Base-by-base conservation (phyloP, 2,888 invertebrate species). In the Acanthoscelides obtectus region DNA sequence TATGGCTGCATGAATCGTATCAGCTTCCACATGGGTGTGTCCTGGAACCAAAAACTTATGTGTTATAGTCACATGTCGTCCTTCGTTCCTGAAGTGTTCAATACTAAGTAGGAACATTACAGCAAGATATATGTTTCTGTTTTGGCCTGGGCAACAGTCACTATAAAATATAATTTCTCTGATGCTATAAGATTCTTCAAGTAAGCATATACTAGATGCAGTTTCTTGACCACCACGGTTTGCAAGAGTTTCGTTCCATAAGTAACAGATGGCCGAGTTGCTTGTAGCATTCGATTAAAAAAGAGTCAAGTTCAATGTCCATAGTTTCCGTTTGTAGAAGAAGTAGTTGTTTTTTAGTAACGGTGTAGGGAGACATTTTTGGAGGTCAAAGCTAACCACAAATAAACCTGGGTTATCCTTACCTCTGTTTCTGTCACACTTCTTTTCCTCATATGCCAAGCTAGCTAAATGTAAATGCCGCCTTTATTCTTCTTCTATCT, bases 1-100 rank as follows among this genome's bases (percentile, higher is more conserved):
- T 4, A 71, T 69, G 12, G 20, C n/a, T 4, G 71, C 71, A 66
- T 71, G 71, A 20, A 71, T 71, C 8, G 68, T 68, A 45, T 71
- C 71, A 21, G 69, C 71, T 66, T 71, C 71, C 66, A 71, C 27
- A 66, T 71, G 71, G 17, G 71, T 71, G 64, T 71, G 69, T 0
- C 71, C 71, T 20, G 65, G 69, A 19, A 66, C n/a, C 21, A 71
- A 69, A 66, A 66, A 69, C 63, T 68, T 71, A 22, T 71, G 69
- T 21, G 19, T 65, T 20, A 69, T 71, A 19, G 25, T 66, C 17
- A 72, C 8, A 63, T 25, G 19, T 8, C 68, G 25, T 17, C 45
- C 27, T 68, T 20, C 21, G 5, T 68, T 19, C 8, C 21, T 19
- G 5, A 68, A 68, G 27, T 45, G 20, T 25, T 68, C 68, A 27